Conservation (phyloP, 2,113 vertebrate species). For the Bufo gargarizans region DNA sequence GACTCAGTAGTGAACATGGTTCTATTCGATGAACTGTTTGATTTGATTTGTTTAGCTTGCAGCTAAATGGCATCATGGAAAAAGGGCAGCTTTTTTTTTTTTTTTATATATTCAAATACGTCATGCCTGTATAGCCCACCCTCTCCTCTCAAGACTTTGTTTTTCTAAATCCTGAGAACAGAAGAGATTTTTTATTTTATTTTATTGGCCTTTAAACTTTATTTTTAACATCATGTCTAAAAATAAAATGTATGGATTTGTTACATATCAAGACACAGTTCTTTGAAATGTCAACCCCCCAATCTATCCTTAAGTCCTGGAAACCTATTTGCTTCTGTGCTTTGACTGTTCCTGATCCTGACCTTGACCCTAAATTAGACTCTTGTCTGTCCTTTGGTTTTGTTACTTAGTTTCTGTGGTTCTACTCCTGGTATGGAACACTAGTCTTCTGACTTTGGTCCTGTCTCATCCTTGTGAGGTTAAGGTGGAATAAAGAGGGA, state of each 20-base stretch:
- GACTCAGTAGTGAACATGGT: constrained; percentile 29
- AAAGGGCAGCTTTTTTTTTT: constrained; percentile 23
- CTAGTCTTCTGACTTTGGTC: too few species aligned
- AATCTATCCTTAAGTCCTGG: too few species aligned
- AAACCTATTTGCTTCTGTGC: too few species aligned
- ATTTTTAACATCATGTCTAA: not conserved
- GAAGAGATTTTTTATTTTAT: not conserved
- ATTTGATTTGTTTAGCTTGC: constrained; percentile 17
- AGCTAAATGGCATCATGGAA: constrained; percentile 33
- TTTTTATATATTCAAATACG: constrained; percentile 21
- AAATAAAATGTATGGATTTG: too few species aligned
- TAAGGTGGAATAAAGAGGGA: too few species aligned
- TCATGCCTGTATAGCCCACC: constrained; percentile 38
- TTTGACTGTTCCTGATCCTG: too few species aligned
- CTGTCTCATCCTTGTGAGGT: too few species aligned
- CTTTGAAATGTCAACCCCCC: too few species aligned
- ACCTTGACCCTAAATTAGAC: too few species aligned
- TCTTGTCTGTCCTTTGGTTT: too few species aligned
- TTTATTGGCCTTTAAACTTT: not conserved
- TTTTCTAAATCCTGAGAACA: constrained; percentile 24
- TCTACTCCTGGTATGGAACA: too few species aligned
- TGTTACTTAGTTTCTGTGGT: too few species aligned
- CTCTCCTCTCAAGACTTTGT: constrained; percentile 11
- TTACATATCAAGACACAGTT: not conserved
- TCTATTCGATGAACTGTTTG: not conserved